Conservation (phyloP, 2,113 vertebrate genomes). For the Scortum barcoo region DNA sequence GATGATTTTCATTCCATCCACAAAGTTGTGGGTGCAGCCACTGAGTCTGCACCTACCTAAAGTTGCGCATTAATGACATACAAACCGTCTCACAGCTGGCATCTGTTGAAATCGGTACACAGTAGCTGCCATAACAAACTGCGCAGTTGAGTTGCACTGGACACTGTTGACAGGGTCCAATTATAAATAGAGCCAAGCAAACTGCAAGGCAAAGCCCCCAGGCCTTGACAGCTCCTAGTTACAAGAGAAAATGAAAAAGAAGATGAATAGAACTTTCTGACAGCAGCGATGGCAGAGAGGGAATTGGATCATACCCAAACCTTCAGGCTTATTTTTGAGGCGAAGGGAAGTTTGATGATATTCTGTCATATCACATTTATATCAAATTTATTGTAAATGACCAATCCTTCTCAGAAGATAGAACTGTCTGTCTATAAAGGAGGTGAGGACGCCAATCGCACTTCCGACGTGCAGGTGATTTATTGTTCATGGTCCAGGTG, state of each 20-base stretch:
- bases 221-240: conserved; percentile 75
- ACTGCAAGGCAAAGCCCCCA: conserved; percentile 67
- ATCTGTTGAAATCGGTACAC: conserved; percentile 74
- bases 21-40: conserved; percentile 37
- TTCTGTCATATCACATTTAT: conserved; percentile 74
- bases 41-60: conserved; percentile 53
- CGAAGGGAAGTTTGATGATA: conserved; percentile 64
- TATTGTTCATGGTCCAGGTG: conserved; percentile 18
- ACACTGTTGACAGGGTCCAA: conserved; percentile 80
- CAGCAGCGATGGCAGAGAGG: conserved; percentile 63
- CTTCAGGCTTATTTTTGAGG: conserved; percentile 67
- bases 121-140: conserved; percentile 71
- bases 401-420: conserved; percentile 53
- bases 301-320: conserved; percentile 76
- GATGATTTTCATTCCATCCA: conserved; percentile 64
- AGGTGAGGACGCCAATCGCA: conserved; percentile 11
- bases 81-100: conserved; percentile 65
- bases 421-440: conserved; percentile 53
- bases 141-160: conserved; percentile 62
- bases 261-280: conserved; percentile 75
- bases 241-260: conserved; percentile 78
- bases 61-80: conserved; percentile 59
- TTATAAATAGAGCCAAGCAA: conserved; percentile 76
- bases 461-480: conserved; percentile 41
- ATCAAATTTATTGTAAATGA: conserved; percentile 70